These are phyloP conservation scores for Pitta sordida DNA, from an alignment of 2,113 vertebrate genomes.

Conservation along the genomic window DNA sequence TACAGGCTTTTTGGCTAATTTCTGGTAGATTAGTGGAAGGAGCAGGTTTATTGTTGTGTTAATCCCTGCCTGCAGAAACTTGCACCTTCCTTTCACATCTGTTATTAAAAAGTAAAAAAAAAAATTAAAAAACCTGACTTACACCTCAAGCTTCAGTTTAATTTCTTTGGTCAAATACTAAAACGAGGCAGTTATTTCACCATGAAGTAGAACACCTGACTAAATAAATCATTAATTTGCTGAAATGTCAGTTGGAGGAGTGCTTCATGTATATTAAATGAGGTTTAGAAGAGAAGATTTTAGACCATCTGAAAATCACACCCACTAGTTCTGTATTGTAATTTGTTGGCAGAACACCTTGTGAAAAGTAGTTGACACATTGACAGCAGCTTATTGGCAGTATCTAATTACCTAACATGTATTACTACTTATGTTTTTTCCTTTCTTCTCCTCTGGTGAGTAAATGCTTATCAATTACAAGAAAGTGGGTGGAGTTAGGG, in stretches of 20 bases:
- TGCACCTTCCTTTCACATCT: not conserved
- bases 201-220: not conserved
- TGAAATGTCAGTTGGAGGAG: not conserved
- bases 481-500: slow-evolving; percentile 26
- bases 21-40: not conserved
- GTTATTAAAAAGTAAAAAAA: not conserved
- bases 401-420: not conserved
- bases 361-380: not conserved
- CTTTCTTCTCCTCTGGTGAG: not conserved
- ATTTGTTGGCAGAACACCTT: not conserved
- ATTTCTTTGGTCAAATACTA: not conserved
- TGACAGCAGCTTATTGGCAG: not conserved
- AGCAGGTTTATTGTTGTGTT: not conserved
- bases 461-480: slow-evolving; percentile 5
- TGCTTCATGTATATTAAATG: not conserved
- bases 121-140: not conserved
- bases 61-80: not conserved
- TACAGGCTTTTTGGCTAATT: not conserved
- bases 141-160: not conserved
- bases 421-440: not conserved
- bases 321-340: not conserved
- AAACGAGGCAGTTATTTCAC: not conserved
- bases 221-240: not conserved
- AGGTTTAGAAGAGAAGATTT: not conserved
- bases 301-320: not conserved